Conservation (phyloP, 1,140 invertebrate species). For the Antheraea mylitta region DNA sequence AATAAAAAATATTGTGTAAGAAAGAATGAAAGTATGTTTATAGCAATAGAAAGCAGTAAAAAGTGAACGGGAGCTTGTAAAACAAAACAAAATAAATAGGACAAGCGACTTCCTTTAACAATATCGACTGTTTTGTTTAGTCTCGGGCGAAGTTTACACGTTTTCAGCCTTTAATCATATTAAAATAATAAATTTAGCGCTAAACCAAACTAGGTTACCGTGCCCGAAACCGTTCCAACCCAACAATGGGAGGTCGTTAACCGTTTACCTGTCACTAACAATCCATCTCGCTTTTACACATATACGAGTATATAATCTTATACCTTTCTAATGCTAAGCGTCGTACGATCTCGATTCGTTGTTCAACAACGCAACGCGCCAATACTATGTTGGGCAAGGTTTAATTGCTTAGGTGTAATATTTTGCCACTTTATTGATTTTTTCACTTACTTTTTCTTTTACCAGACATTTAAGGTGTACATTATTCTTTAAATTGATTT, state of each 20-base stretch:
- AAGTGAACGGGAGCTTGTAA: background rate
- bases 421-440: background rate
- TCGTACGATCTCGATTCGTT: background rate
- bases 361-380: background rate
- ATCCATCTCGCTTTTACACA: constrained; percentile 1
- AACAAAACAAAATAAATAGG: background rate
- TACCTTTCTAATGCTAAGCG: constrained; percentile 9
- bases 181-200: constrained; percentile 1
- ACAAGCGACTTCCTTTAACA: background rate
- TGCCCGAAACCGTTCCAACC: background rate
- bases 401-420: background rate
- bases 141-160: background rate
- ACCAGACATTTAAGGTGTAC: background rate
- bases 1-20: no score
- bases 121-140: background rate
- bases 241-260: constrained; percentile 10
- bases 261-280: constrained; percentile 6
- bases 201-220: background rate
- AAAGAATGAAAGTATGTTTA: no score
- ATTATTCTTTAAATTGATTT: no score
- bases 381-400: background rate
- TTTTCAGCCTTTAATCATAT: background rate
- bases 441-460: background rate
- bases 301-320: background rate
- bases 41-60: no score